Evolutionary conservation across 2,888 invertebrate species (phyloP).

Genomic region (Galerucella calmariensis): DNA sequence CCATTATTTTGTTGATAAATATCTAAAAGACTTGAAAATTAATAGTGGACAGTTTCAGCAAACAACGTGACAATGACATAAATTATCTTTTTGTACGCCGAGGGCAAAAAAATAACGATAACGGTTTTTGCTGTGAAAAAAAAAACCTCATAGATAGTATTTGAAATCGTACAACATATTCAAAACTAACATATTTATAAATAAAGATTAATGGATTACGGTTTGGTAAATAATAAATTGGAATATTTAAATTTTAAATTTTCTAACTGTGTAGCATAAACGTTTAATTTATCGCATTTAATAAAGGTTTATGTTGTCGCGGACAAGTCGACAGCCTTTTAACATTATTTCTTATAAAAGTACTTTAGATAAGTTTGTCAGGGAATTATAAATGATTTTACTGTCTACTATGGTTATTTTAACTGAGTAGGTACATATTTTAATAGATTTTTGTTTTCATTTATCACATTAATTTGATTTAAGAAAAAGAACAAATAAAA

Average conservation of each 20-base stretch:
- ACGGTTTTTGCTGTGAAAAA: not conserved
- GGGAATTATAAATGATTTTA: constrained; percentile 1
- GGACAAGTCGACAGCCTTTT: constrained; percentile 4
- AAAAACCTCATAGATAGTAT: constrained; percentile 6
- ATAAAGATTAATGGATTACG: constrained; percentile 14
- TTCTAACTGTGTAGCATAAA: constrained; percentile 12
- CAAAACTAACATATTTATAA: not conserved
- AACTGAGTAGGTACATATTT: not conserved
- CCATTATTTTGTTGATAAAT: too few species aligned
- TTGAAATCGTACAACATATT: constrained; percentile 1
- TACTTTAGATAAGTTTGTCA: constrained; percentile 10
- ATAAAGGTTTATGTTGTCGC: constrained; percentile 11
- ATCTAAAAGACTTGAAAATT: too few species aligned
- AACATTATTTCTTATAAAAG: constrained; percentile 12
- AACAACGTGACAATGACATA: not conserved
- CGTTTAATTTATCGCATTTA: constrained; percentile 15
- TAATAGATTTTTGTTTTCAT: not conserved
- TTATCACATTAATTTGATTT: not conserved
- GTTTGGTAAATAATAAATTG: constrained; percentile 1
- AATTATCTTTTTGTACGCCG: not conserved
- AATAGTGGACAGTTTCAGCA: not conserved
- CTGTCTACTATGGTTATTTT: not conserved
- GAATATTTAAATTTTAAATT: constrained; percentile 18
- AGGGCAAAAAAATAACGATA: not conserved
- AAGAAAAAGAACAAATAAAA: not conserved